Conservation (phyloP, 2,888 invertebrate genomes). For the Limnephilus marmoratus region DNA sequence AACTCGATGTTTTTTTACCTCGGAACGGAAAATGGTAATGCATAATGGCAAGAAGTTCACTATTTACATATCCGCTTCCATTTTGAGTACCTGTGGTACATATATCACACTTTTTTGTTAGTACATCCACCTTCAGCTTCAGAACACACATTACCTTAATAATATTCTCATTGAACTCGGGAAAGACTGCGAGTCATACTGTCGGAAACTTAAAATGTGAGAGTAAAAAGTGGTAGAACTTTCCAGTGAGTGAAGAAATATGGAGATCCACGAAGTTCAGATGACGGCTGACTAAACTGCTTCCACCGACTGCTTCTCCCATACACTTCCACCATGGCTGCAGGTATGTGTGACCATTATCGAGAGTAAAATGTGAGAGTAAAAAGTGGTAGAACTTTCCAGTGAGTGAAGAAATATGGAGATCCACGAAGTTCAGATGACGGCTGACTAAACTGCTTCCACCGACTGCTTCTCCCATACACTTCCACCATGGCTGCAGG, state of each 20-base stretch:
- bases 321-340: background rate
- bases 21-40: background rate
- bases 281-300: slow-evolving; percentile 4
- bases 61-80: background rate
- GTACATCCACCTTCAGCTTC: background rate
- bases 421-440: slow-evolving; percentile 8
- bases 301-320: background rate
- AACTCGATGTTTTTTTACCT: background rate
- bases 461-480: background rate
- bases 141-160: background rate
- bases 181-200: background rate
- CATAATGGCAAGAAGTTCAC: background rate
- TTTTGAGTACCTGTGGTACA: background rate
- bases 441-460: background rate
- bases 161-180: slow-evolving; percentile 2
- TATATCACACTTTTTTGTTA: background rate
- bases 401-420: slow-evolving; percentile 29
- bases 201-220: background rate
- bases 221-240: slow-evolving; percentile 7
- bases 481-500: slow-evolving; percentile 13
- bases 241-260: slow-evolving; percentile 26
- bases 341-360: background rate
- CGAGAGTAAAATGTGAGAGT: slow-evolving; percentile 9
- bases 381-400: slow-evolving; percentile 11
- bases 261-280: slow-evolving; percentile 13